Percentiles rank a stretch among this genome's conserved stretches.
Conservation (phyloP, 92 coral and sea anemone genomes). For the Pocillopora grandis region DNA sequence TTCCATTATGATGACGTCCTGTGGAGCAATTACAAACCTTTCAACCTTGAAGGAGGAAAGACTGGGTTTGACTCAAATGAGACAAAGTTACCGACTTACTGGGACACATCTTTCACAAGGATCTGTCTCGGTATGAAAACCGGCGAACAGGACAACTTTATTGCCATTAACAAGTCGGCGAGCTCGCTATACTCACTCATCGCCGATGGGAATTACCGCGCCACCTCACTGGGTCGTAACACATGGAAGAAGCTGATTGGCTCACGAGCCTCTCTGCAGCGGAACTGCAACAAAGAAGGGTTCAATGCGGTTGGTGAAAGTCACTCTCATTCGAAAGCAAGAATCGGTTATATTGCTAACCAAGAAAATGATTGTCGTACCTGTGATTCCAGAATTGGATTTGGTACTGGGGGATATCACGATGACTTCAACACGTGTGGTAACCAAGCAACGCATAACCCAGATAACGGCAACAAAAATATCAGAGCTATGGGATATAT, state of each 20-base stretch:
- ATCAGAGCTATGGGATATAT: neutral
- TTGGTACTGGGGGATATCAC: neutral
- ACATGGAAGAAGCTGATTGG: conserved; percentile 1
- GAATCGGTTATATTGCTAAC: neutral
- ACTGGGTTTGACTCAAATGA: neutral
- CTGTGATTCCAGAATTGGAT: neutral
- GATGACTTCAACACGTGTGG: neutral
- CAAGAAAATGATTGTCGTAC: neutral
- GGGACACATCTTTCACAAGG: neutral
- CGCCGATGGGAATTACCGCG: neutral
- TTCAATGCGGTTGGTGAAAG: neutral
- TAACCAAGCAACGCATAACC: neutral
- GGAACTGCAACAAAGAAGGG: neutral
- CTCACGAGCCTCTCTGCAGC: neutral
- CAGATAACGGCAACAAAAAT: neutral
- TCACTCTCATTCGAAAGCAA: neutral
- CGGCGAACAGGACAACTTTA: neutral
- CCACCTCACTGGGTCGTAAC: neutral
- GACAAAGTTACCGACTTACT: neutral
- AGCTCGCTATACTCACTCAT: neutral
- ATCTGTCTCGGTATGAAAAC: conserved; percentile 1
- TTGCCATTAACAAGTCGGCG: neutral
- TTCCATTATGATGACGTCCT: neutral
- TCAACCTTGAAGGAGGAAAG: neutral
- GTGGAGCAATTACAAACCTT: neutral